Base-by-base conservation (phyloP, 2,113 vertebrate species). In the Coregonus clupeaformis region DNA sequence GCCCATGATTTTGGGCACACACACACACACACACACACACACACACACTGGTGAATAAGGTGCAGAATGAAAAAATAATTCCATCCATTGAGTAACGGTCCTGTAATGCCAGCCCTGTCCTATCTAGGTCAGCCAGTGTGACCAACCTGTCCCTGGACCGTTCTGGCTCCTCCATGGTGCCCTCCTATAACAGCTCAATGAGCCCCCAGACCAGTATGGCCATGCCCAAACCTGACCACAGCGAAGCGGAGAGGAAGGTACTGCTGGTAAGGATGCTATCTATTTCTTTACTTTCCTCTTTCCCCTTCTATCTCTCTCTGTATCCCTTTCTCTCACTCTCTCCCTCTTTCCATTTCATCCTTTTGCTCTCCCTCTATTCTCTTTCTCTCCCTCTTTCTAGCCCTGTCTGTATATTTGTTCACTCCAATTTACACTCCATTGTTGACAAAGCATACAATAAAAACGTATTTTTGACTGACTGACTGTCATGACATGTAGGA, bases 161-260 rank as follows among this genome's bases (percentile, higher is more conserved):
- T 1, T 96, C 98, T 0, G 94, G 93, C 5, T 95, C 96, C 49
- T 94, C 96, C 55, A 94, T 98, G 95, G 94, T 95, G 29, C 94
- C 97, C 11, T 85, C 97, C 1, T 98, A 98, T 0, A 96, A 99
- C 87, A 93, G 93, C 2, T 97, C 97, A 0, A 94, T 98, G 80
- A 98, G 97, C 81, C 98, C 98, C 0, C 97, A 98, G 49, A 93
- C 95, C 77, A 96, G 89, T 75, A 92, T 96, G 24, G 92, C 95
- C 0, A 89, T 94, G 65, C 77, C 91, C 74, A 98, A 97, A 84
- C 88, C 92, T 1, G 97, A 99, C 87, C 90, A 95, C 82, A 95
- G 88, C 0, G 98, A 99, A 82, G 97, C 98, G 49, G 98, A 99
- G 87, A 93, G 98, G 83, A 99, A 98, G 92, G 97, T 98, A 83